phyloP scores from a whole-genome alignment of 2,113 vertebrate species.

The Sinosuthora webbiana region DNA sequence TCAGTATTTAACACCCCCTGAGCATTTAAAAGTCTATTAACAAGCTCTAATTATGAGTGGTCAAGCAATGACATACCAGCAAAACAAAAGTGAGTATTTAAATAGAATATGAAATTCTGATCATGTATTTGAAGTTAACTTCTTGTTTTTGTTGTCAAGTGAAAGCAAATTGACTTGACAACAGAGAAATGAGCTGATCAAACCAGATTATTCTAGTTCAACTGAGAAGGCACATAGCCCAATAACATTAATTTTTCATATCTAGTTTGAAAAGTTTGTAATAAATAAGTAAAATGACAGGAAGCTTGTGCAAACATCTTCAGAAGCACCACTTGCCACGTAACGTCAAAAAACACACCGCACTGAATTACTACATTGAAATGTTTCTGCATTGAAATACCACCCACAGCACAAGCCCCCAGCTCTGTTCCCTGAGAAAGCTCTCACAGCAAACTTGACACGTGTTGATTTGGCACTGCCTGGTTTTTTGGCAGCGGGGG shows the following conservation, averaged over 20 bases:
- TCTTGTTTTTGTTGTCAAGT: neutral
- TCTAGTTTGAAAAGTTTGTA: neutral
- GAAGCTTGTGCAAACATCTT: neutral
- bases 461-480: neutral
- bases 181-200: neutral
- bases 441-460: neutral
- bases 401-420: neutral
- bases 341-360: neutral
- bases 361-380: neutral
- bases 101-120: neutral
- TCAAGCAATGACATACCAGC: neutral
- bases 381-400: neutral
- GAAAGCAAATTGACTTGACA: neutral
- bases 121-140: neutral
- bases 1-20: no score
- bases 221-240: neutral
- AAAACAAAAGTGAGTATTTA: neutral
- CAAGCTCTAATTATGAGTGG: neutral
- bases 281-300: neutral
- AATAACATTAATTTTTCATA: neutral
- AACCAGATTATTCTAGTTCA: neutral
- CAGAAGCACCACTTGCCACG: neutral
- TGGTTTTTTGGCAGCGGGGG: fast-evolving
- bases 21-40: neutral
- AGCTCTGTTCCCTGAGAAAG: neutral